phyloP scores from a whole-genome alignment of 2,797 vertebrate species.

The Oreochromis grahami region DNA sequence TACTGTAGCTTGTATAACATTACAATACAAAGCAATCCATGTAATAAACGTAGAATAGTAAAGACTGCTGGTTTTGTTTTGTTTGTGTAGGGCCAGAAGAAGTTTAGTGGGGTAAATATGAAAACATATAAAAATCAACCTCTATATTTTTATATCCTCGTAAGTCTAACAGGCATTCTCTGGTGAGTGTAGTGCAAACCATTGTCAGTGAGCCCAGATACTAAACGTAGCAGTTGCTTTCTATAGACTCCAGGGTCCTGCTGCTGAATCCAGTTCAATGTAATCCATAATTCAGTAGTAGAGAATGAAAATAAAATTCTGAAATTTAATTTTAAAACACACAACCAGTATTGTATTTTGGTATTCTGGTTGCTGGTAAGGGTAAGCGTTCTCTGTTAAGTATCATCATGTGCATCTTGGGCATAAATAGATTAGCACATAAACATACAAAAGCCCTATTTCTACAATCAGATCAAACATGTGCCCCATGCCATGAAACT shows the following conservation, averaged over 20 bases:
- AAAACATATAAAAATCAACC: neutral
- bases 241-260: neutral
- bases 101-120: neutral
- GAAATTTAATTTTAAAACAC: neutral
- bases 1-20: neutral
- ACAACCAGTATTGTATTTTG: neutral
- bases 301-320: neutral
- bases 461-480: slow-evolving; percentile 22
- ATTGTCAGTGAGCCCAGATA: neutral
- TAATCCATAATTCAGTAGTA: neutral
- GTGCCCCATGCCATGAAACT: slow-evolving; percentile 1
- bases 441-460: neutral
- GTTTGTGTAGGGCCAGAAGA: neutral
- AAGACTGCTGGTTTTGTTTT: neutral
- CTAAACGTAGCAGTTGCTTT: neutral
- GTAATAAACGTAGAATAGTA: neutral
- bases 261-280: neutral
- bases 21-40: neutral
- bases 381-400: neutral
- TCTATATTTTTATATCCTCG: neutral
- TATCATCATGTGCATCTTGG: neutral
- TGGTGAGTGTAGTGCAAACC: neutral
- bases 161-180: neutral
- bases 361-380: neutral
- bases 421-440: neutral